phyloP scores from a whole-genome alignment of 2,888 invertebrate genomes.

The Chalcosyrphus nemorum region DNA sequence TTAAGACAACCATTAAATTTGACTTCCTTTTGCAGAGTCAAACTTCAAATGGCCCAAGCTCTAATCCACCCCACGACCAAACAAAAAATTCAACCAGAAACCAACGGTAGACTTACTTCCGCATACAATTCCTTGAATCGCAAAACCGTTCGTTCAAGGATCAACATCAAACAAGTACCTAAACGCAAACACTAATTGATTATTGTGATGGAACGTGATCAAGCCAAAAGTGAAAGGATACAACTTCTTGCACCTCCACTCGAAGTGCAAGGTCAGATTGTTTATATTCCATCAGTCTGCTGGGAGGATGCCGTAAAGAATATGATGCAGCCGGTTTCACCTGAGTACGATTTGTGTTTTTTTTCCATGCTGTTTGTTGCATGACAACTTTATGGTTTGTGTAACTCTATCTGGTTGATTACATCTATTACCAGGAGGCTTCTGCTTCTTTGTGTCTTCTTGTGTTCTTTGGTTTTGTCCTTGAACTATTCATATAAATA shows the following conservation, averaged over 20 bases:
- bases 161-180: background rate
- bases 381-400: background rate
- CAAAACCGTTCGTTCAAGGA: conserved; percentile 21
- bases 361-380: no score
- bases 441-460: background rate
- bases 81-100: background rate
- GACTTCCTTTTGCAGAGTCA: no score
- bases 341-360: background rate
- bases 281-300: conserved; percentile 15
- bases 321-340: conserved; percentile 14
- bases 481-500: conserved; percentile 63
- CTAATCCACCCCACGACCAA: no score
- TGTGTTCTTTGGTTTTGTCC: conserved; percentile 24
- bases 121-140: conserved; percentile 13
- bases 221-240: conserved; percentile 58
- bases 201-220: conserved; percentile 22
- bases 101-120: conserved; percentile 29
- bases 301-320: background rate
- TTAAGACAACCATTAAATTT: no score
- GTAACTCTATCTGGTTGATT: conserved; percentile 19
- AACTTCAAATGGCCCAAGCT: no score
- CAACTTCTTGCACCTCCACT: conserved; percentile 5
- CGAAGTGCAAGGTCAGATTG: conserved; percentile 50
- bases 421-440: conserved; percentile 30
- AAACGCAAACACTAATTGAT: conserved; percentile 11